These are phyloP conservation scores for Clepsis dumicolana DNA, from an alignment of 2,888 invertebrate genomes.

Conservation along the genomic window DNA sequence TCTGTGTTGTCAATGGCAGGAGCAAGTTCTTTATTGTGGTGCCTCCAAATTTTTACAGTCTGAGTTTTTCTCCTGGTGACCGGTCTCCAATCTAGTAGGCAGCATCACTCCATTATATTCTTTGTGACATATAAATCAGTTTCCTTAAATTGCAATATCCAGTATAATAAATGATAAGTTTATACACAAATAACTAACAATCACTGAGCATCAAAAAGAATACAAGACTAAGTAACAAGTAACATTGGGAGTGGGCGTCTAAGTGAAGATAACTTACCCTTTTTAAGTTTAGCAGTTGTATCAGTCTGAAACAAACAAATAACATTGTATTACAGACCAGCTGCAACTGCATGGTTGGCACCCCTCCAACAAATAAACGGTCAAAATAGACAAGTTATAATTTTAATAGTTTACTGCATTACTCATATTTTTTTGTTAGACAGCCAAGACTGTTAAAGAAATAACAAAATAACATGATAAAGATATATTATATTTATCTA, in stretches of 20 bases:
- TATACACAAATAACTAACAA: constrained; percentile 37
- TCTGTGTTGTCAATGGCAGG: constrained; percentile 45
- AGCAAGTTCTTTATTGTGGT: constrained; percentile 45
- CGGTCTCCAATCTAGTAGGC: constrained; percentile 49
- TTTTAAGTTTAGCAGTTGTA: constrained; percentile 83
- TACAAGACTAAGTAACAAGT: constrained; percentile 13
- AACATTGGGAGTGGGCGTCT: not conserved
- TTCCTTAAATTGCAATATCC: constrained; percentile 25
- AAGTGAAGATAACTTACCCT: constrained; percentile 79
- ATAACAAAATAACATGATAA: constrained; percentile 53
- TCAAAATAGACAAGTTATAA: constrained; percentile 43
- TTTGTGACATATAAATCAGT: constrained; percentile 34
- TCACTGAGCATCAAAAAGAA: constrained; percentile 22
- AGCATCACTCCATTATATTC: constrained; percentile 45
- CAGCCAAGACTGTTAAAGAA: constrained; percentile 59
- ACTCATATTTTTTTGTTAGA: constrained; percentile 52
- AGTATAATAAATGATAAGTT: constrained; percentile 28
- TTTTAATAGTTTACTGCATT: constrained; percentile 10
- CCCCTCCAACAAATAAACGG: constrained; percentile 54
- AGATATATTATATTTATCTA: constrained; percentile 51
- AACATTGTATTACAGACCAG: constrained; percentile 48
- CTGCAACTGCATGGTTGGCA: constrained; percentile 44
- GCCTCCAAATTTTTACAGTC: constrained; percentile 46
- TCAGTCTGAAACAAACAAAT: constrained; percentile 80
- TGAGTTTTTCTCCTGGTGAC: constrained; percentile 49